Conservation (phyloP, 2,888 invertebrate genomes). For the Ophion ellenae region DNA sequence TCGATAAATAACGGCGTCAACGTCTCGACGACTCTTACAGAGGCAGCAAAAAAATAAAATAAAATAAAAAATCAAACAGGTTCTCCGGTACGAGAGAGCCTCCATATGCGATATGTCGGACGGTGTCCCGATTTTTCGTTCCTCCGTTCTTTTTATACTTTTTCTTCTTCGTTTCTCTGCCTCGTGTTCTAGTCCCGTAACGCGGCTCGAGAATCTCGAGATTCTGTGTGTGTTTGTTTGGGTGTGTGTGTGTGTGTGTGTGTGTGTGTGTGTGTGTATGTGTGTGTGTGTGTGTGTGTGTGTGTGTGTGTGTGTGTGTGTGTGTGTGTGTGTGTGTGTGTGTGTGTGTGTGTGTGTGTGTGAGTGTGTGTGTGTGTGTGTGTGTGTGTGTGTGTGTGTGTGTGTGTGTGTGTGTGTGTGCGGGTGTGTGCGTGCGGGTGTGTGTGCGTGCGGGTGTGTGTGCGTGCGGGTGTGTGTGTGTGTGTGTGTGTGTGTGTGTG, state of each 20-base stretch:
- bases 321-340: background rate
- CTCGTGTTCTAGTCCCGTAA: constrained; percentile 39
- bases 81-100: constrained; percentile 38
- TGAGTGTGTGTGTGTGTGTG: background rate
- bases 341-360: background rate
- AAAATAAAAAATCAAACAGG: constrained; percentile 26
- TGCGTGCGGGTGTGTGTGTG: background rate
- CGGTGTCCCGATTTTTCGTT: constrained; percentile 45
- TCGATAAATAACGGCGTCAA: constrained; percentile 54
- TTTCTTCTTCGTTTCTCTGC: constrained; percentile 28
- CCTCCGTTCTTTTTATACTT: constrained; percentile 35
- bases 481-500: background rate
- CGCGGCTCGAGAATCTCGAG: constrained; percentile 23
- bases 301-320: background rate
- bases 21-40: constrained; percentile 49
- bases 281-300: background rate
- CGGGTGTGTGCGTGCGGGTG: no score
- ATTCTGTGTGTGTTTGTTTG: background rate
- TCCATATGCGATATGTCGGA: constrained; percentile 18
- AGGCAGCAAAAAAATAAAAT: constrained; percentile 31
- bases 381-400: background rate
- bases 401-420: background rate
- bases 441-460: background rate
- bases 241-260: background rate
- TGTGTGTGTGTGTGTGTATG: background rate